Evolutionary conservation across 1,140 invertebrate species (phyloP), one percentile per base, ranked within the genome.

Genomic region (Ceratosolen solmsi): DNA sequence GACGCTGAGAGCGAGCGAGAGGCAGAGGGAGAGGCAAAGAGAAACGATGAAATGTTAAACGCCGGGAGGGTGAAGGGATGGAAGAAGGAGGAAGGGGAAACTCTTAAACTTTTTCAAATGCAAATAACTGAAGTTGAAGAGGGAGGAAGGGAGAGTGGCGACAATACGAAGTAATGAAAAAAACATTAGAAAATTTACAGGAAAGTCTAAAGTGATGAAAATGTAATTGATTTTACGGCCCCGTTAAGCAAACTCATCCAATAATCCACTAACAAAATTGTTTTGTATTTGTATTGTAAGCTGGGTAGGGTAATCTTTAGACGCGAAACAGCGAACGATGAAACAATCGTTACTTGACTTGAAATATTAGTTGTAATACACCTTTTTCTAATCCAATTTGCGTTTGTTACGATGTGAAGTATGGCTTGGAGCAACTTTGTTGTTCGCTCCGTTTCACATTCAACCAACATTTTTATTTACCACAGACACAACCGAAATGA

Each of bases 71-170:
- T 11, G 41, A 77, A 38, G 65, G 51, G 5, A 22, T 2, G 22
- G 63, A 71, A 54, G 7, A 46, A 15, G 22, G 63, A 13, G 11
- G 58, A 54, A 77, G 36, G 58, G 22, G 46, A 46, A 27, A n/a
- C 49, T 46, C 38, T 63, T 11, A 60, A 80, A 80, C 71, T 80
- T 80, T 80, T 54, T 80, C 22, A 75, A 80, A 80, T 80, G 71
- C 58, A 80, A 80, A 80, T 80, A 80, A 80, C 36, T 13, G 74
- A 74, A 80, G 79, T 80, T 74, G 56, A 38, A 51, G 30, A 25
- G 38, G 27, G 60, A 58, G 25, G 56, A 20, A 2, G 38, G 11
- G 36, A 25, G 33, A 41, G 27, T 17, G 49, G 8, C 30, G 27
- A 33, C 17, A 54, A 2, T 20, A 36, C 17, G 22, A 25, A 22